Conservation (phyloP, 2,888 invertebrate species). For the Operophtera brumata region DNA sequence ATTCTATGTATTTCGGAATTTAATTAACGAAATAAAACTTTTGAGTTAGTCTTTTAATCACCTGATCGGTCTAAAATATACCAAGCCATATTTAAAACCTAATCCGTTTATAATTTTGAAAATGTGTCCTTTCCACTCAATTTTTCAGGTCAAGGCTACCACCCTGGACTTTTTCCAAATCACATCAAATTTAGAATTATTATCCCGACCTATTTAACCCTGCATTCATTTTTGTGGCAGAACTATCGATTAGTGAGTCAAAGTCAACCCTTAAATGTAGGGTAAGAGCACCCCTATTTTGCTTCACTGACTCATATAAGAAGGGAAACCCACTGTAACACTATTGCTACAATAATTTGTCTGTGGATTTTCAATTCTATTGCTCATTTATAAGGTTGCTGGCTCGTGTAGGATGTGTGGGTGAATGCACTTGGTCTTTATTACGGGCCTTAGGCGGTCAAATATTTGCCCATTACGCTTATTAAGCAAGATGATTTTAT, state of each 20-base stretch:
- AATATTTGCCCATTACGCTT: constrained; percentile 67
- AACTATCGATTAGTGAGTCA: constrained; percentile 64
- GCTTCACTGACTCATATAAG: constrained; percentile 57
- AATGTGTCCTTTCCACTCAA: too few relatives aligned
- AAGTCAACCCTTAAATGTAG: constrained; percentile 52
- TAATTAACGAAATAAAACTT: too few relatives aligned
- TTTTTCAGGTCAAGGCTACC: constrained; percentile 34
- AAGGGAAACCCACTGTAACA: constrained; percentile 27
- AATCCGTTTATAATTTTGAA: too few relatives aligned
- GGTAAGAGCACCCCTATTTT: constrained; percentile 54
- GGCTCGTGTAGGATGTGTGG: background rate
- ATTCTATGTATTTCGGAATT: too few relatives aligned
- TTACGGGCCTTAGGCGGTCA: constrained; percentile 43
- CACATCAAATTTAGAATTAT: constrained; percentile 20
- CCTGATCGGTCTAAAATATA: too few relatives aligned
- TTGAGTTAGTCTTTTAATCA: too few relatives aligned
- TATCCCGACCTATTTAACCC: constrained; percentile 40
- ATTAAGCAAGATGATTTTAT: constrained; percentile 50
- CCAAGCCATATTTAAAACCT: too few relatives aligned
- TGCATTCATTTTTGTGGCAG: constrained; percentile 47
- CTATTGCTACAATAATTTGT: background rate
- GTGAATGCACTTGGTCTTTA: constrained; percentile 43
- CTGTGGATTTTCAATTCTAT: constrained; percentile 36
- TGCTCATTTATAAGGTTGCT: constrained; percentile 10
- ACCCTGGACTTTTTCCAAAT: constrained; percentile 29